These are phyloP conservation scores for Listronotus oregonensis DNA, from an alignment of 1,140 invertebrate genomes.

Conservation along the genomic window DNA sequence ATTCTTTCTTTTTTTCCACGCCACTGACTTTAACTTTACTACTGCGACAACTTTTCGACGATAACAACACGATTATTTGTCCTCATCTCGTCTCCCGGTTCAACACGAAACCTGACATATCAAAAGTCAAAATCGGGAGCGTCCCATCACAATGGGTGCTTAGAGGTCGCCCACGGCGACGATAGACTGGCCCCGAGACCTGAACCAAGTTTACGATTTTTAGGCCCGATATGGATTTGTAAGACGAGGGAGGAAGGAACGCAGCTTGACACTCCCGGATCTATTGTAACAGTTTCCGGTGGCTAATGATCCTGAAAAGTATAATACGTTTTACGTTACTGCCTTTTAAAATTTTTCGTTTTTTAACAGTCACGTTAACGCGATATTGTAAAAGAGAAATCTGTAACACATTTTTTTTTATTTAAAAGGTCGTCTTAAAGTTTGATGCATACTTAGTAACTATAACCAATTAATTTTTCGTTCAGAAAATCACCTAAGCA, in stretches of 20 bases:
- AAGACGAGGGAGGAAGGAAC: conserved; percentile 10
- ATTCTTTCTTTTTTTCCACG: no score
- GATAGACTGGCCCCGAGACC: no score
- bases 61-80: conserved; percentile 15
- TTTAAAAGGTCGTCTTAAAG: no score
- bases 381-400: no score
- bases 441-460: no score
- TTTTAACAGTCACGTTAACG: no score
- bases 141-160: conserved; percentile 23
- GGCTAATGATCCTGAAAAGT: conserved; percentile 7
- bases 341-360: no score
- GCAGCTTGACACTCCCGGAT: conserved; percentile 16
- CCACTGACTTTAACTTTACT: no score
- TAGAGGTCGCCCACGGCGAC: conserved; percentile 20
- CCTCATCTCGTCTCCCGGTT: conserved; percentile 13
- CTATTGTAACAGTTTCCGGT: conserved; percentile 26
- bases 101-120: conserved; percentile 25
- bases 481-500: no score
- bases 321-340: no score
- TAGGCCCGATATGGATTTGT: conserved; percentile 5
- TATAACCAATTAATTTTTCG: no score
- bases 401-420: no score
- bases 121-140: conserved; percentile 26
- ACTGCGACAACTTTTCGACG: conserved; percentile 13
- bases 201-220: conserved; percentile 4